Evolutionary conservation across 2,797 vertebrate species (phyloP), one percentile per base, ranked within the genome.

Genomic region (Macropus fuliginosus): DNA sequence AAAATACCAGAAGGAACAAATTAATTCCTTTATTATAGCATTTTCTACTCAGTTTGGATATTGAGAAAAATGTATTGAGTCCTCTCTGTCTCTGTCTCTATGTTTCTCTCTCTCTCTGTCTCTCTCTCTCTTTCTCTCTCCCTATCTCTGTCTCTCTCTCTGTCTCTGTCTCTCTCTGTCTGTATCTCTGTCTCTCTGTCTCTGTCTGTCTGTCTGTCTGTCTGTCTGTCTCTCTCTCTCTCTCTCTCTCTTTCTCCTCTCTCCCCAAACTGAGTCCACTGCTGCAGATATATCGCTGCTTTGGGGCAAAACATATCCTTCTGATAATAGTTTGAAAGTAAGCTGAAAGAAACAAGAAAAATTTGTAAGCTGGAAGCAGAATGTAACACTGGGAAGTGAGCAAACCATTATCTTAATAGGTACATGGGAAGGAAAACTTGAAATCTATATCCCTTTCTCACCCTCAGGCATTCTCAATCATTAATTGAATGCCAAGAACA

Each of bases 371-470:
- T 55, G 16, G 0, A 56, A 90, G 81, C 1, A 94, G 52, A 95
- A 93, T n/a, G 10, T n/a, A 92, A 4, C 34, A 93, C 12, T 90
- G 94, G 4, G 55, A 52, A 92, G 3, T 21, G 28, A 91, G 52
- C 94, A 52, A 95, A 55, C 11, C 90, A 91, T 93, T 92, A 92
- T 93, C 52, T 91, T 40, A 57, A 89, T 94, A 34, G 50, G 18
- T 40, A 0, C 0, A 54, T 12, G 87, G 54, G 4, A 94, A 21
- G n/a, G 50, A 21, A 40, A 56, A 27, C 5, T 59, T 18, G 46
- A 56, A 54, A 56, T 55, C 89, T 91, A 1, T 54, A 1, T 54
- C 28, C 1, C 21, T 18, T 92, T 56, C 56, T 16, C 14, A 92
- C 12, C 3, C 62, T 34, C 90, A 12, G 56, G 89, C 11, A 93